Evolutionary conservation across 1,140 invertebrate species (phyloP), one percentile per base, ranked within the genome.

Genomic region (Papilio aristodemus): DNA sequence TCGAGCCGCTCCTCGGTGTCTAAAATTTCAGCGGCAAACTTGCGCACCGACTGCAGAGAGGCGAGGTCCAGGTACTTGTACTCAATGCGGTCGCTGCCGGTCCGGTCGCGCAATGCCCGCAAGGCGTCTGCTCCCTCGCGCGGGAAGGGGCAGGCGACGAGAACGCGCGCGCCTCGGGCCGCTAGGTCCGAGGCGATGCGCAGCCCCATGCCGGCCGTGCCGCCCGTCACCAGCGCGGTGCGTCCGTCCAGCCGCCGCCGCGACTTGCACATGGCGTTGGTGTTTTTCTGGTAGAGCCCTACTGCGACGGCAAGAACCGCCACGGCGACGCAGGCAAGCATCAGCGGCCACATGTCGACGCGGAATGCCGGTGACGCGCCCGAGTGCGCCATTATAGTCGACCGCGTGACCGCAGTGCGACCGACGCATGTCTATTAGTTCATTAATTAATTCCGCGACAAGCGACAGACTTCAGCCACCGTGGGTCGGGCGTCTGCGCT

Each of bases 171-270:
- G 19, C 94, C 93, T 78, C 94, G 80, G 73, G 87, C 91, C 1
- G 95, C 96, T 66, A 97, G 89, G 70, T 94, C 94, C 64, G 85
- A 79, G 0, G 94, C 95, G 38, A 95, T 95, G 84, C 95, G 94
- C 87, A 95, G 95, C 4, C 97, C 97, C 84, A 98, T 97, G 1
- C 97, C 97, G 58, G 93, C 94, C 82, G 96, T 97, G 4, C 95
- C 94, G 58, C 97, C 97, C 11, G 96, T 97, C n/a, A 97, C 91
- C 38, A 97, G 93, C 1, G 94, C 93, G 7, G 95, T 93, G 91
- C 96, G 96, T 0, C 93, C 94, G 70, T 93, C 89, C 0, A 86
- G 83, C 66, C 92, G 39, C 77, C 79, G 43, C 81, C 83, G 64
- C 10, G 71, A 70, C 8, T 3, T 25, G 9, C 60, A 41, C 37